Evolutionary conservation across 1,140 invertebrate species (phyloP).

Genomic region (Tenebrio molitor): DNA sequence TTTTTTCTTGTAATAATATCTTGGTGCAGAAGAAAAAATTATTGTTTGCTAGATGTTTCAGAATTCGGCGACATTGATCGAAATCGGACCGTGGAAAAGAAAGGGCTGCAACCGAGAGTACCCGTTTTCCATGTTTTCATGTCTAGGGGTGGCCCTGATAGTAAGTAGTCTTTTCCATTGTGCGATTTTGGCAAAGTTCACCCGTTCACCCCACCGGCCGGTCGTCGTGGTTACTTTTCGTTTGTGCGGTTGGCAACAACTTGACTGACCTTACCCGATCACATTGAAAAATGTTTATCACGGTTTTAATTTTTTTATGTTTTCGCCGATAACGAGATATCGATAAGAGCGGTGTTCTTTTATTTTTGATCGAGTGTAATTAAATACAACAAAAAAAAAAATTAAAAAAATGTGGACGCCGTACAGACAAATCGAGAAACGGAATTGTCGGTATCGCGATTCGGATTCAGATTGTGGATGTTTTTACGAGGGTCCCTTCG

Average conservation of each 20-base stretch:
- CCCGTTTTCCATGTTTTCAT: slow-evolving; percentile 29
- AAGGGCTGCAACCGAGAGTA: slow-evolving; percentile 34
- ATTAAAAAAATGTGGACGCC: no score
- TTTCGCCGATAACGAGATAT: no score
- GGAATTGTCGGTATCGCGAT: no score
- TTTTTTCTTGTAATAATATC: not conserved
- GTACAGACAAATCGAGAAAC: no score
- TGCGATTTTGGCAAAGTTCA: slow-evolving; percentile 4
- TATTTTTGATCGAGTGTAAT: no score
- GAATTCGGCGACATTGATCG: slow-evolving; percentile 27
- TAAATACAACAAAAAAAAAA: no score
- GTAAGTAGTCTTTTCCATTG: slow-evolving; percentile 35
- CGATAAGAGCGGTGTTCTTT: no score
- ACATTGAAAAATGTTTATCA: no score
- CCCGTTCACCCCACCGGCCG: not conserved
- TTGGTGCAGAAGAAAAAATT: not conserved
- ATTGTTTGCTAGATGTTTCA: slow-evolving; percentile 16
- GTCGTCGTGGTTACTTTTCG: not conserved
- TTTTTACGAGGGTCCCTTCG: no score
- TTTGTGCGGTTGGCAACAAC: slow-evolving; percentile 3
- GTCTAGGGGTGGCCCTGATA: slow-evolving; percentile 32
- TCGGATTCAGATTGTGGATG: no score
- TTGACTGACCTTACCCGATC: no score
- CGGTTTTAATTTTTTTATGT: no score
- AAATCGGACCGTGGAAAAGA: slow-evolving; percentile 38